These are phyloP conservation scores for Euzophera pinguis DNA, from an alignment of 2,888 invertebrate species.

Conservation along the genomic window DNA sequence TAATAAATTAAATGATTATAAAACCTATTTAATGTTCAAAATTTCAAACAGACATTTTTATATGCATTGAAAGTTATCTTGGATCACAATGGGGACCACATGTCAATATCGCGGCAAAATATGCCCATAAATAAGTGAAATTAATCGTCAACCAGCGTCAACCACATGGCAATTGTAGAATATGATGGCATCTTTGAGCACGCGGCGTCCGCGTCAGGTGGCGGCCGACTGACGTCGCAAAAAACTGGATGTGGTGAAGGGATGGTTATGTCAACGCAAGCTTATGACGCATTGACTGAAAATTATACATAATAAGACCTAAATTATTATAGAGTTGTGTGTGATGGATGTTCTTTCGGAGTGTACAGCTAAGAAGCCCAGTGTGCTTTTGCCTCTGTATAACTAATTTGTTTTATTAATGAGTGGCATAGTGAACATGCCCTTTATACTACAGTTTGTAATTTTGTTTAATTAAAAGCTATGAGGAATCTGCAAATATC, in stretches of 20 bases:
- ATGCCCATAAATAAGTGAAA: conserved; percentile 4
- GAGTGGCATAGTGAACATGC: too few relatives aligned
- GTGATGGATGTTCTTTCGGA: too few relatives aligned
- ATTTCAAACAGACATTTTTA: too few relatives aligned
- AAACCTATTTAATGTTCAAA: too few relatives aligned
- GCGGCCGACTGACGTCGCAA: conserved; percentile 44
- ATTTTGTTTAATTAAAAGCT: too few relatives aligned
- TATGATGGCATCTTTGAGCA: conserved; percentile 23
- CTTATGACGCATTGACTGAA: not conserved
- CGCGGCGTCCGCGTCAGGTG: conserved; percentile 52
- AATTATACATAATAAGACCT: not conserved
- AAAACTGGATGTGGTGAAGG: conserved; percentile 27
- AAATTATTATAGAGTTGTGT: too few relatives aligned
- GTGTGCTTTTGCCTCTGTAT: too few relatives aligned
- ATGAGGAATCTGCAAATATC: too few relatives aligned
- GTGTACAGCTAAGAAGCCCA: too few relatives aligned
- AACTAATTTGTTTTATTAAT: too few relatives aligned
- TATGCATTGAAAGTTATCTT: not conserved
- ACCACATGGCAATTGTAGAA: conserved; percentile 3
- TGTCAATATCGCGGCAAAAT: not conserved
- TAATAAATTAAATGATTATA: too few relatives aligned
- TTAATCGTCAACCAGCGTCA: conserved; percentile 6
- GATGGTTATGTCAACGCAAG: conserved; percentile 1
- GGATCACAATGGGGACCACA: not conserved
- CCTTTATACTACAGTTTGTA: too few relatives aligned